These are phyloP conservation scores for Patella vulgata DNA, from an alignment of 1,140 invertebrate genomes.

Conservation along the genomic window DNA sequence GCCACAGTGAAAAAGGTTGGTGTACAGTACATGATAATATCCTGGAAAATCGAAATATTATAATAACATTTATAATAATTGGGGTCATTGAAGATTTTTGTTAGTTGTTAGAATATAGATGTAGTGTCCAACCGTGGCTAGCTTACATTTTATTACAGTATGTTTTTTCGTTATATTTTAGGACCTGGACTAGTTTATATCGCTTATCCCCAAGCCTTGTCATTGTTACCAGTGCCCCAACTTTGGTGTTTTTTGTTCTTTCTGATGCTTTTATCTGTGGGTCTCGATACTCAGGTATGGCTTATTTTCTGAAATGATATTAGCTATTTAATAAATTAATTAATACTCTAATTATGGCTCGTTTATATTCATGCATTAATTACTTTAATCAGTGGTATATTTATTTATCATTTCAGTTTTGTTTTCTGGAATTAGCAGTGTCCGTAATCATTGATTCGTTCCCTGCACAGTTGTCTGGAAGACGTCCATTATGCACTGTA, in stretches of 20 bases:
- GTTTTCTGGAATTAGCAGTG: not conserved
- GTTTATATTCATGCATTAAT: not conserved
- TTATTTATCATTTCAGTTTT: slow-evolving; percentile 13
- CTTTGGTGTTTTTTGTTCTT: slow-evolving; percentile 97
- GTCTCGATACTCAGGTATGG: slow-evolving; percentile 84
- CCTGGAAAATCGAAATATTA: no score
- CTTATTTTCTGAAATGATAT: not conserved
- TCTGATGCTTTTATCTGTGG: slow-evolving; percentile 92
- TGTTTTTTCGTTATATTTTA: slow-evolving; percentile 69
- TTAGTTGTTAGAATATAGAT: no score
- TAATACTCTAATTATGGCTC: no score
- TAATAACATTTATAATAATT: no score
- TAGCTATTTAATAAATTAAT: not conserved
- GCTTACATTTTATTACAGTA: no score
- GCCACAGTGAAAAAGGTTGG: no score
- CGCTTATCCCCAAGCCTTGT: slow-evolving; percentile 94
- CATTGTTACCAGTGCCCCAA: slow-evolving; percentile 90
- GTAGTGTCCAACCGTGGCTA: no score
- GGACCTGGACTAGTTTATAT: slow-evolving; percentile 94
- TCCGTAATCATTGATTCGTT: slow-evolving; percentile 4
- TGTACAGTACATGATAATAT: no score
- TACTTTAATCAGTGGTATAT: not conserved
- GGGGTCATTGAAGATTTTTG: no score
- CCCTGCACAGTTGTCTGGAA: not conserved
- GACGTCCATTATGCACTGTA: not conserved